phyloP scores from a whole-genome alignment of 2,888 invertebrate genomes.

The Gryllus longicercus region DNA sequence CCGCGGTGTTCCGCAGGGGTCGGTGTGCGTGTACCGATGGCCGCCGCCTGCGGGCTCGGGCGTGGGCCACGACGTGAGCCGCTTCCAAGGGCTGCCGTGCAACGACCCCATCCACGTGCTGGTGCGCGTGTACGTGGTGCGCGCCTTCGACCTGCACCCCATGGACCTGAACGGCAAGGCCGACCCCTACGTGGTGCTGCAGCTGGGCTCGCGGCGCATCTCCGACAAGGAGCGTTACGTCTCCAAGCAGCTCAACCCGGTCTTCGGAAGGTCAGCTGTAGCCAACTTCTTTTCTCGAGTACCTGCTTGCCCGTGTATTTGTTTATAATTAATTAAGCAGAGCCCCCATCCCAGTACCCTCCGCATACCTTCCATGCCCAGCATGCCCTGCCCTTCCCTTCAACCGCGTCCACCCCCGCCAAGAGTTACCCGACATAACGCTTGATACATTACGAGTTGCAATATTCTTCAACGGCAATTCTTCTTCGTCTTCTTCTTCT shows the following conservation, averaged over 20 bases:
- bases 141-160: conserved; percentile 82
- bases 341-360: neutral
- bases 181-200: conserved; percentile 85
- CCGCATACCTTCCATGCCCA: neutral
- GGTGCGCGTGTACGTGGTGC: conserved; percentile 80
- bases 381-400: too few relatives aligned
- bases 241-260: conserved; percentile 87
- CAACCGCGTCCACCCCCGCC: too few relatives aligned
- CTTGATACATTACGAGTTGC: too few relatives aligned
- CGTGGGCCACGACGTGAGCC: conserved; percentile 73
- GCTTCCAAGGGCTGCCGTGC: conserved; percentile 77
- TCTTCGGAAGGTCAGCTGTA: conserved; percentile 71
- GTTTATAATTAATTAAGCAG: neutral
- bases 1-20: conserved; percentile 52
- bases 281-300: conserved; percentile 25
- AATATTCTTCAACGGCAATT: too few relatives aligned
- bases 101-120: conserved; percentile 85
- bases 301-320: neutral
- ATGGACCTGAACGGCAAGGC: conserved; percentile 90
- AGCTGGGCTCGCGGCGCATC: conserved; percentile 74
- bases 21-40: conserved; percentile 83
- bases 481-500: too few relatives aligned
- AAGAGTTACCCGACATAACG: too few relatives aligned
- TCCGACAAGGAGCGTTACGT: conserved; percentile 88
- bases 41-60: conserved; percentile 77